Evolutionary conservation across 2,888 invertebrate species (phyloP).

Genomic region (Cataglyphis albicans): DNA sequence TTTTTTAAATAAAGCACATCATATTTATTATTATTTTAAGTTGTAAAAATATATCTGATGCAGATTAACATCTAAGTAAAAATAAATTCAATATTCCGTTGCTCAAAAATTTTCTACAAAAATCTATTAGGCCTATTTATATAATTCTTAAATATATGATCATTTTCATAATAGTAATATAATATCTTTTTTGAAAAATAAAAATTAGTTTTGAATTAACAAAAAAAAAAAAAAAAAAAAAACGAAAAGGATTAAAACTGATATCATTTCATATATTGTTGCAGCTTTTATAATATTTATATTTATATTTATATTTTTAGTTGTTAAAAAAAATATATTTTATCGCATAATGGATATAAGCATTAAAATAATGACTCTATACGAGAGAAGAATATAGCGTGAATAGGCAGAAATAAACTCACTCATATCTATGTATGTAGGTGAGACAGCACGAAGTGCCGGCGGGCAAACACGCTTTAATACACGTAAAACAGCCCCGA

Average conservation of each 20-base stretch:
- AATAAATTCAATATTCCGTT: background rate
- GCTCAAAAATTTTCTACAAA: background rate
- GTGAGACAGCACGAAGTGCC: conserved; percentile 92
- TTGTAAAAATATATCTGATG: background rate
- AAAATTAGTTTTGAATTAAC: background rate
- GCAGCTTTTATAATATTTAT: background rate
- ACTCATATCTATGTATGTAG: conserved; percentile 70
- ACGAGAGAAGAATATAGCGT: background rate
- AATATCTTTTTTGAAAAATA: background rate
- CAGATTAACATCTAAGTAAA: background rate
- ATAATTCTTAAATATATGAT: background rate
- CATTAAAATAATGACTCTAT: background rate
- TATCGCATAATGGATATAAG: background rate
- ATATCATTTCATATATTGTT: background rate
- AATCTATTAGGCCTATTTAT: background rate
- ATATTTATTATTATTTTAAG: background rate
- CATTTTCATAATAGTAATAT: background rate
- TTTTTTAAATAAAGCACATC: background rate
- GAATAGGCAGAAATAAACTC: background rate
- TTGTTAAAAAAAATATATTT: conserved; percentile 4
- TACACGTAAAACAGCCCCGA: conserved; percentile 94
- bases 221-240: no score
- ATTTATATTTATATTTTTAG: conserved; percentile 18
- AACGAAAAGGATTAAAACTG: background rate
- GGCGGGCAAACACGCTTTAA: conserved; percentile 94